Conservation (phyloP, 1,140 invertebrate species). For the Diorhabda carinulata region DNA sequence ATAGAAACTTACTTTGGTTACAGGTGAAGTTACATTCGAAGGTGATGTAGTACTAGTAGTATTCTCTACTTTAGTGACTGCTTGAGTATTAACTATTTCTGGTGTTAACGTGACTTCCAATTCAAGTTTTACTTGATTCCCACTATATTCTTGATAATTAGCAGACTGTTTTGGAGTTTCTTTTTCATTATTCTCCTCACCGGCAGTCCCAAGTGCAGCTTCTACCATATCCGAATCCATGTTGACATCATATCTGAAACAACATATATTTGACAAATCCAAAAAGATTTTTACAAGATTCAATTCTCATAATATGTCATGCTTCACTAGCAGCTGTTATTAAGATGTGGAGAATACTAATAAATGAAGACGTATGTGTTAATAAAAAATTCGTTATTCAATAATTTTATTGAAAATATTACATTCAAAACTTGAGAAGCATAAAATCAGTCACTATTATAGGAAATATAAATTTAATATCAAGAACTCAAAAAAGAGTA, state of each 20-base stretch:
- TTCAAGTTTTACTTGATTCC: conserved; percentile 47
- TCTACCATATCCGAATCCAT: conserved; percentile 46
- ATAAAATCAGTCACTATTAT: no score
- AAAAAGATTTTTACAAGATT: no score
- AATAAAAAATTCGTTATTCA: no score
- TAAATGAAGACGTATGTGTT: no score
- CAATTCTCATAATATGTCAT: no score
- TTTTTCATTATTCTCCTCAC: conserved; percentile 27
- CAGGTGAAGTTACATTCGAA: conserved; percentile 41
- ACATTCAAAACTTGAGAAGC: no score
- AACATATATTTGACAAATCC: no score
- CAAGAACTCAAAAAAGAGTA: no score
- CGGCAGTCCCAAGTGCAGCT: conserved; percentile 35
- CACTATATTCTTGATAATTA: conserved; percentile 26
- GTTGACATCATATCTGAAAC: conserved; percentile 40
- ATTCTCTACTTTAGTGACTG: conserved; percentile 47
- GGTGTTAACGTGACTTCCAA: conserved; percentile 54
- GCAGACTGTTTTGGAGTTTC: conserved; percentile 19
- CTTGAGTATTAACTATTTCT: conserved; percentile 48
- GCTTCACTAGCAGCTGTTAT: no score
- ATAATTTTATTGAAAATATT: no score
- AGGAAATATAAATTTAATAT: no score
- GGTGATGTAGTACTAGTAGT: conserved; percentile 37
- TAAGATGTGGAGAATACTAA: no score
- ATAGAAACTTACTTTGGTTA: conserved; percentile 10